Evolutionary conservation across 2,113 vertebrate genomes (phyloP).

Genomic region (Antennarius striatus): DNA sequence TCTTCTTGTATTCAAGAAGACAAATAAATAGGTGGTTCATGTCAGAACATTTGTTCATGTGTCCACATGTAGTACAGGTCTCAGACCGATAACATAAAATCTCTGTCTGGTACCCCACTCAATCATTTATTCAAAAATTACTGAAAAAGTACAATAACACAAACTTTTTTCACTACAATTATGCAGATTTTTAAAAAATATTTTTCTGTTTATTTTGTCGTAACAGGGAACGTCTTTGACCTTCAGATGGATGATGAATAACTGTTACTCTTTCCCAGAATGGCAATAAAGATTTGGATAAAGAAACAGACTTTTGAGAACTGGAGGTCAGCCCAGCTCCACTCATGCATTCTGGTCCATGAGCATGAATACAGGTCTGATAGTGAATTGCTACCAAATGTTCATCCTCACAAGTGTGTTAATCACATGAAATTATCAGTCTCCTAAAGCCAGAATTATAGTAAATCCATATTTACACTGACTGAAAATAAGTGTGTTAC

Average conservation of each 20-base stretch:
- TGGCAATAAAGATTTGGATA: conserved; percentile 16
- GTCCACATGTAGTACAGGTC: no score
- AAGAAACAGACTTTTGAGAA: conserved; percentile 35
- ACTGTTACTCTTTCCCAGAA: conserved; percentile 7
- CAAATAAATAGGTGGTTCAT: no score
- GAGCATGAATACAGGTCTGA: conserved; percentile 59
- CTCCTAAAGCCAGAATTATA: conserved; percentile 32
- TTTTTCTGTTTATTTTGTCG: no score
- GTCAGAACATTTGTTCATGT: no score
- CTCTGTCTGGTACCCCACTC: no score
- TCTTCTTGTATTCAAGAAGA: no score
- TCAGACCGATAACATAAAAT: no score
- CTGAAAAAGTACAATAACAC: no score
- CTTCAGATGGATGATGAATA: neutral
- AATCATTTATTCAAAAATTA: no score
- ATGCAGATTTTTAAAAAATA: no score
- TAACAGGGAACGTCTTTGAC: no score
- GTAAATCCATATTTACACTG: conserved; percentile 24
- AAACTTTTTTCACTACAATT: no score
- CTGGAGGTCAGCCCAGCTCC: conserved; percentile 61
- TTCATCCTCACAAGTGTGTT: conserved; percentile 65
- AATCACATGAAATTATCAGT: conserved; percentile 64
- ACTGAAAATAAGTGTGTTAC: neutral
- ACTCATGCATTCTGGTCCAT: conserved; percentile 52
- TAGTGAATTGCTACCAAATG: conserved; percentile 77